Percentiles rank a stretch among this genome's conserved stretches.
phyloP scores from a whole-genome alignment of 2,888 invertebrate genomes.

The Neoaliturus tenellus region DNA sequence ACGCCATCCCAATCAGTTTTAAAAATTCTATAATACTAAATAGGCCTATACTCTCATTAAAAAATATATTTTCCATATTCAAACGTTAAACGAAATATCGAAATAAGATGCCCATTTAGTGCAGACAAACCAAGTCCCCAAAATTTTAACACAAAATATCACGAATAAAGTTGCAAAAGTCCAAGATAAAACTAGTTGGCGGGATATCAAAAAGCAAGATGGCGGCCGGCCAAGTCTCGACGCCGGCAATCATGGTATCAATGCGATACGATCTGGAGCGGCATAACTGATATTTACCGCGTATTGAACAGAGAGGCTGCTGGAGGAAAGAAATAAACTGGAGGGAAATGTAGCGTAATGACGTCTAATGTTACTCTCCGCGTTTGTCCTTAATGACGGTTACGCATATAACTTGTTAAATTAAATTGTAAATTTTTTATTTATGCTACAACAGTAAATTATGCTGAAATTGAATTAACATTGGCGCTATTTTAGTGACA shows the following conservation, averaged over 20 bases:
- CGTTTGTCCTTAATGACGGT: no score
- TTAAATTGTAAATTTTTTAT: no score
- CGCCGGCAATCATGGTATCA: not conserved
- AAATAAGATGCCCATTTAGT: not conserved
- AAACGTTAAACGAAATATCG: no score
- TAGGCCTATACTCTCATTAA: no score
- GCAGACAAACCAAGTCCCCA: not conserved
- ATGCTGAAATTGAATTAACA: no score
- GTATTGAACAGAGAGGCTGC: not conserved
- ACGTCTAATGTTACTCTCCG: not conserved
- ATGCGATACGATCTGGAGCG: not conserved
- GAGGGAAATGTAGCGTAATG: not conserved
- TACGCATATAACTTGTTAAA: no score
- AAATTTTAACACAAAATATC: not conserved
- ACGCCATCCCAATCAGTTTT: no score
- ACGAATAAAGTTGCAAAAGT: not conserved
- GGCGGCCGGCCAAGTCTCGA: slow-evolving; percentile 12
- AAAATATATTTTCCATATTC: no score
- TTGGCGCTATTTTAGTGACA: no score
- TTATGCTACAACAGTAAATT: no score
- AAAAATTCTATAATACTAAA: no score
- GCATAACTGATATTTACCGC: slow-evolving; percentile 14
- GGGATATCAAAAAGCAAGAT: slow-evolving; percentile 20
- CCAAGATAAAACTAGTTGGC: not conserved
- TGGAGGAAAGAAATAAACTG: not conserved